phyloP scores from a whole-genome alignment of 2,113 vertebrate species.

The Leucopsar rothschildi region DNA sequence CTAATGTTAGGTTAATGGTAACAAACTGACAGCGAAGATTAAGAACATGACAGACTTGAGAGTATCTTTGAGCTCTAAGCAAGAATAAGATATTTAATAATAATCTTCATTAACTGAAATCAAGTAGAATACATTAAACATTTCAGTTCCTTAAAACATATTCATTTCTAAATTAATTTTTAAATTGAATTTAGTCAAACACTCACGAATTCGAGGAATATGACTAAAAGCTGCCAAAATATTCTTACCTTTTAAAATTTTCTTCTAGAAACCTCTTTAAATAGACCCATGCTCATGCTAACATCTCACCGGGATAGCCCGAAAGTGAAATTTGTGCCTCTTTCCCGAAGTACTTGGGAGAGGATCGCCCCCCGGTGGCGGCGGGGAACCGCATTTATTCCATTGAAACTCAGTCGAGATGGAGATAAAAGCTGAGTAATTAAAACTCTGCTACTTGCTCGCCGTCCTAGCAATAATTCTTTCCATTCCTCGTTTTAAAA shows the following conservation, averaged over 20 bases:
- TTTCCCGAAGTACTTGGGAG: neutral
- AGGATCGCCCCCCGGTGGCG: constrained; percentile 52
- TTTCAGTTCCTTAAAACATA: neutral
- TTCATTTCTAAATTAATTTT: neutral
- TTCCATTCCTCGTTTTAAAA: neutral
- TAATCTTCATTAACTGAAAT: neutral
- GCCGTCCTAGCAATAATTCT: no score
- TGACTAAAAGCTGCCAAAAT: neutral
- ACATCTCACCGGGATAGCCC: neutral
- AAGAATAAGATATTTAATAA: neutral
- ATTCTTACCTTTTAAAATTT: neutral
- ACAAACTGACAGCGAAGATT: neutral
- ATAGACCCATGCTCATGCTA: no score
- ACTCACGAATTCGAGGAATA: neutral
- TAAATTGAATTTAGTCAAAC: neutral
- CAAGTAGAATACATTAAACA: neutral
- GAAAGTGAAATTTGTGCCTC: no score
- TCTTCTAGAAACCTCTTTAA: neutral
- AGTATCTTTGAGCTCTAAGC: neutral
- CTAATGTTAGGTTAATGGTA: neutral
- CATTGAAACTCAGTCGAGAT: rapidly evolving
- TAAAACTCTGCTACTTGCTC: neutral
- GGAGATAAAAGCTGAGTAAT: neutral
- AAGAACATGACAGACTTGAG: neutral
- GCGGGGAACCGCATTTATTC: neutral